phyloP scores from a whole-genome alignment of 1,140 invertebrate species.

The Prorops nasuta region DNA sequence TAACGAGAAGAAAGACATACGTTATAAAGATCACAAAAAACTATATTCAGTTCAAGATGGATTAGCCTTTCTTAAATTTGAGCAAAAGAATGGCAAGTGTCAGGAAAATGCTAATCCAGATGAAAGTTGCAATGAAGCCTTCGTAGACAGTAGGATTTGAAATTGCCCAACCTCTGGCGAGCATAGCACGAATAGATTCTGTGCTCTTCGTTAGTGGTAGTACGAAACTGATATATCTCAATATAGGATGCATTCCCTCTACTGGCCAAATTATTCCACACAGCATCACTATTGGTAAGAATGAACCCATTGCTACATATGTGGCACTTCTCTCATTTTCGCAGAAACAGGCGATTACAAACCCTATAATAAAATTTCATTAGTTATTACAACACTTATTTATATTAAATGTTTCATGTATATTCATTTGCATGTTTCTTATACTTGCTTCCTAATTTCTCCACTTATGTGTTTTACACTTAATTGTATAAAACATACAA shows the following conservation, averaged over 20 bases:
- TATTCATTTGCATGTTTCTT: too few relatives aligned
- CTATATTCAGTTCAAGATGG: too few relatives aligned
- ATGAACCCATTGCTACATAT: slow-evolving; percentile 88
- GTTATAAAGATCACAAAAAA: too few relatives aligned
- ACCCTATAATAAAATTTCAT: slow-evolving; percentile 59
- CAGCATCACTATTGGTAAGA: slow-evolving; percentile 87
- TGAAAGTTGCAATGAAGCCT: slow-evolving; percentile 79
- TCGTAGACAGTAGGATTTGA: slow-evolving; percentile 74
- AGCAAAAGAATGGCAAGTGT: slow-evolving; percentile 75
- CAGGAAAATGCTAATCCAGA: slow-evolving; percentile 84
- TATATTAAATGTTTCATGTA: too few relatives aligned
- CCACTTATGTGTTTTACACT: too few relatives aligned
- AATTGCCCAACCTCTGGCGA: slow-evolving; percentile 86
- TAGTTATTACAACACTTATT: not conserved
- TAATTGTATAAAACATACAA: too few relatives aligned
- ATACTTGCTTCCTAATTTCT: too few relatives aligned
- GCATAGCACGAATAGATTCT: slow-evolving; percentile 83
- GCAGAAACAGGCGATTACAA: slow-evolving; percentile 84
- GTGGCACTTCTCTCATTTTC: slow-evolving; percentile 90
- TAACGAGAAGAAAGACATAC: too few relatives aligned
- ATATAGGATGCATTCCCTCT: slow-evolving; percentile 77
- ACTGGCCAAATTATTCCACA: slow-evolving; percentile 86
- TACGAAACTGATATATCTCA: slow-evolving; percentile 76
- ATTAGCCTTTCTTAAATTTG: slow-evolving; percentile 80
- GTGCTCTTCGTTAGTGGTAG: slow-evolving; percentile 91